These are phyloP conservation scores for Cynopterus brachyotis DNA, from an alignment of 2,113 vertebrate species.

Conservation along the genomic window DNA sequence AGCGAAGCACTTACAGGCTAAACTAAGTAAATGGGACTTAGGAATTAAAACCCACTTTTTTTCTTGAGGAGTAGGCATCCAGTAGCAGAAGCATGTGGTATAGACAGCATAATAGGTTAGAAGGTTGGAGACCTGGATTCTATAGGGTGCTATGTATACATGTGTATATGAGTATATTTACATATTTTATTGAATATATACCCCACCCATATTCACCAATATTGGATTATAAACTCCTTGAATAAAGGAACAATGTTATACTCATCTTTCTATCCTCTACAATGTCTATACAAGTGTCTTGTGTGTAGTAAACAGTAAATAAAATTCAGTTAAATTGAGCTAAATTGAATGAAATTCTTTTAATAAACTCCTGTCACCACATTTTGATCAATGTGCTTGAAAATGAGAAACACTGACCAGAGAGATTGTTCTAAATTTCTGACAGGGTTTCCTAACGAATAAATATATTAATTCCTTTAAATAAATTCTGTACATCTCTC, in stretches of 20 bases:
- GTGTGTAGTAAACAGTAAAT: background rate
- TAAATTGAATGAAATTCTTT: conserved; percentile 21
- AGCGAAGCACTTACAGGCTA: background rate
- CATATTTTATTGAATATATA: background rate
- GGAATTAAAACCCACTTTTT: background rate
- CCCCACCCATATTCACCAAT: background rate
- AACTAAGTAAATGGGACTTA: background rate
- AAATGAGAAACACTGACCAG: background rate
- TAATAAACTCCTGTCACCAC: background rate
- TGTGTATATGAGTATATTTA: background rate
- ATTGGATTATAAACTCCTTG: background rate
- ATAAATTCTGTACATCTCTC: background rate
- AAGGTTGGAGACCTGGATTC: background rate
- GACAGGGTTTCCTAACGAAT: background rate
- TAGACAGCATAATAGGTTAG: background rate
- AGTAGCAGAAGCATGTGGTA: background rate
- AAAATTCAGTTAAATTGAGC: background rate
- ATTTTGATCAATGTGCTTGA: background rate
- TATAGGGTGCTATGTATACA: background rate
- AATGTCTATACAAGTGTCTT: background rate
- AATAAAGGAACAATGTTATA: background rate
- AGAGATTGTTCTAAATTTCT: background rate
- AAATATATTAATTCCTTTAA: background rate
- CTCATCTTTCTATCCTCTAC: background rate
- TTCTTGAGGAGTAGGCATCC: background rate